phyloP scores from a whole-genome alignment of 2,888 invertebrate species.

The Drosophila anomelani region DNA sequence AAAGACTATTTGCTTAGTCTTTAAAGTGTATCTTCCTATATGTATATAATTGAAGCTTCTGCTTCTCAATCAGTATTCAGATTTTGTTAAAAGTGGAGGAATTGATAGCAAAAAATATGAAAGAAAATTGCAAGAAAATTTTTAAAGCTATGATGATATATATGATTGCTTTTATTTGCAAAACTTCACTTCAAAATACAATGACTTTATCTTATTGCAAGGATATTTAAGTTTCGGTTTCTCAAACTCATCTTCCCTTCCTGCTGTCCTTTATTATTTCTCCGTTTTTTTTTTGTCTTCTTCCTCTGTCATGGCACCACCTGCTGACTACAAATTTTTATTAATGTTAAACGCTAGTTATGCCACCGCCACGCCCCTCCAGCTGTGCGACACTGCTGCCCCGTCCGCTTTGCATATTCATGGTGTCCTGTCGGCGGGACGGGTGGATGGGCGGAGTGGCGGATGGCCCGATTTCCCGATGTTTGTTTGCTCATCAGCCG shows the following conservation, averaged over 20 bases:
- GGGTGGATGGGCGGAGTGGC: not conserved
- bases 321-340: slow-evolving; percentile 56
- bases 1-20: too few species aligned
- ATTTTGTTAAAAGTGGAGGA: too few species aligned
- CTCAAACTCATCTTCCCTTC: not conserved
- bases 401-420: slow-evolving; percentile 48
- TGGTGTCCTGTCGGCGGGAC: slow-evolving; percentile 5
- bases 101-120: too few species aligned
- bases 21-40: too few species aligned
- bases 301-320: slow-evolving; percentile 12
- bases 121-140: not conserved
- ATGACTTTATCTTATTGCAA: not conserved
- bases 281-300: not conserved
- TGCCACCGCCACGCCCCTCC: slow-evolving; percentile 34
- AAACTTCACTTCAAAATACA: not conserved
- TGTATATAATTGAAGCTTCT: too few species aligned
- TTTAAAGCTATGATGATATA: too few species aligned
- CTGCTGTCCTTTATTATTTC: not conserved
- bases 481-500: slow-evolving; percentile 48
- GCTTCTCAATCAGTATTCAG: too few species aligned
- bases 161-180: too few species aligned
- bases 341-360: slow-evolving; percentile 59
- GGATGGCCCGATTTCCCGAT: slow-evolving; percentile 17
- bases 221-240: not conserved
- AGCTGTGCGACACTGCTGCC: slow-evolving; percentile 9